These are phyloP conservation scores for Ceramica pisi DNA, from an alignment of 2,888 invertebrate genomes.

Conservation along the genomic window DNA sequence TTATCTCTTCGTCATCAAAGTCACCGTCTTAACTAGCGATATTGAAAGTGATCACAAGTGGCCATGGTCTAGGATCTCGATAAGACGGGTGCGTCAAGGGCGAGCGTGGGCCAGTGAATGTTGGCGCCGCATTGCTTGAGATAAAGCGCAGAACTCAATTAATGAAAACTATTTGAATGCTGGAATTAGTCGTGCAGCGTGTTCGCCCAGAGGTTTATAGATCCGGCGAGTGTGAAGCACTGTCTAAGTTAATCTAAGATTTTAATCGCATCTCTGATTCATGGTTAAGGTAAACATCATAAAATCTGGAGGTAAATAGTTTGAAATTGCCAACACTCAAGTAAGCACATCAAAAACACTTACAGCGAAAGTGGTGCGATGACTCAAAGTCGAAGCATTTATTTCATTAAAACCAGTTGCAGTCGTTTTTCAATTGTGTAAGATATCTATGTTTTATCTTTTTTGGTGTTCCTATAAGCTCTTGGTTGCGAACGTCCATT, in stretches of 20 bases:
- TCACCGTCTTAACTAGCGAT: slow-evolving; percentile 21
- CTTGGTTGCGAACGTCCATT: neutral
- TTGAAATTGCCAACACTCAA: neutral
- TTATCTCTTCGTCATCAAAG: slow-evolving; percentile 22
- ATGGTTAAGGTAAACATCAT: neutral
- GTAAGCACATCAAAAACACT: neutral
- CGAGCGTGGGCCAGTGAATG: slow-evolving; percentile 78
- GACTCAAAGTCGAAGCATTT: neutral
- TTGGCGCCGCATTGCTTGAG: slow-evolving; percentile 74
- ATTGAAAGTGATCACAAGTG: slow-evolving; percentile 55
- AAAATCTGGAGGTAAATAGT: neutral
- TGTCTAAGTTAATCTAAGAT: slow-evolving; percentile 26
- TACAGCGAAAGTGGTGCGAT: neutral
- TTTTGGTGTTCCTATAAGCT: neutral
- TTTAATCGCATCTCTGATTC: neutral
- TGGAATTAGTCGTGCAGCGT: slow-evolving; percentile 27
- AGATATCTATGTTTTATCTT: neutral
- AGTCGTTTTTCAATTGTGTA: neutral
- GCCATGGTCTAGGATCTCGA: slow-evolving; percentile 59
- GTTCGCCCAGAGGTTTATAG: slow-evolving; percentile 28
- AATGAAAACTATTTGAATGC: slow-evolving; percentile 34
- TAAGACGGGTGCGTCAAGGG: slow-evolving; percentile 72
- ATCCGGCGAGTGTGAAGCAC: slow-evolving; percentile 19
- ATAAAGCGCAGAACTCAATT: slow-evolving; percentile 49
- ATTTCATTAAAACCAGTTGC: neutral